A percentile compares a stretch with the other conserved stretches of the same genome.
Evolutionary conservation across 2,888 invertebrate species (phyloP).

Genomic region (Lasioglossum marginatum): DNA sequence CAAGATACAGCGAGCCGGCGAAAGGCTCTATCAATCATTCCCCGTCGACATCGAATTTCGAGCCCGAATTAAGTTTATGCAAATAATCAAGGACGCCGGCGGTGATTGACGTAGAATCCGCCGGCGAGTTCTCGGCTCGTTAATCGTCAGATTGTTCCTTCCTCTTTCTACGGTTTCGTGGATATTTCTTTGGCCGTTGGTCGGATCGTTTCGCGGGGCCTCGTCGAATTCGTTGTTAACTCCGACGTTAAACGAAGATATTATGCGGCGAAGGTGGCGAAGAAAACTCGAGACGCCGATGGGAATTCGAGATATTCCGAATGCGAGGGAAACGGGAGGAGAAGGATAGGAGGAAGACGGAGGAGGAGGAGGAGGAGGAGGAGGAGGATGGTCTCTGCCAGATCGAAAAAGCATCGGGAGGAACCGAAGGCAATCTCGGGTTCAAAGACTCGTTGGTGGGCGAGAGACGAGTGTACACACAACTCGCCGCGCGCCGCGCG

Average conservation of each 20-base stretch:
- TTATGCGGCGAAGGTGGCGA: slow-evolving; percentile 18
- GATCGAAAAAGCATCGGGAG: slow-evolving; percentile 46
- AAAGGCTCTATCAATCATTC: background rate
- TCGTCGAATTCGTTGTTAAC: slow-evolving; percentile 17
- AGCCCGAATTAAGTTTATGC: slow-evolving; percentile 2
- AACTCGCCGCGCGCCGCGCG: background rate
- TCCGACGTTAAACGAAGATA: slow-evolving; percentile 21
- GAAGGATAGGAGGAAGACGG: background rate
- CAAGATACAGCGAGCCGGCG: background rate
- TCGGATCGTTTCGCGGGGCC: background rate
- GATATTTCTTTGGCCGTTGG: slow-evolving; percentile 3
- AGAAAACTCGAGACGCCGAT: slow-evolving; percentile 13
- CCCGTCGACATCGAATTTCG: slow-evolving; percentile 10
- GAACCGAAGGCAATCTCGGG: slow-evolving; percentile 58
- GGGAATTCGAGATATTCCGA: slow-evolving; percentile 19
- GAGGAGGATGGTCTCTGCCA: slow-evolving; percentile 21
- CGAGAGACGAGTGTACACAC: slow-evolving; percentile 68
- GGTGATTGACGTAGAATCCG: slow-evolving; percentile 1
- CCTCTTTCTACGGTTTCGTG: background rate
- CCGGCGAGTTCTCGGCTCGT: background rate
- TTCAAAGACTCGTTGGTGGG: slow-evolving; percentile 66
- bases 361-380: background rate
- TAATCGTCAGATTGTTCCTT: slow-evolving; percentile 11
- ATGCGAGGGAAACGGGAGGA: slow-evolving; percentile 13
- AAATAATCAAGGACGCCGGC: slow-evolving; percentile 5